Percentiles rank a stretch among this genome's conserved stretches.
Evolutionary conservation across 2,113 vertebrate genomes (phyloP).

Genomic region (Panurus biarmicus): DNA sequence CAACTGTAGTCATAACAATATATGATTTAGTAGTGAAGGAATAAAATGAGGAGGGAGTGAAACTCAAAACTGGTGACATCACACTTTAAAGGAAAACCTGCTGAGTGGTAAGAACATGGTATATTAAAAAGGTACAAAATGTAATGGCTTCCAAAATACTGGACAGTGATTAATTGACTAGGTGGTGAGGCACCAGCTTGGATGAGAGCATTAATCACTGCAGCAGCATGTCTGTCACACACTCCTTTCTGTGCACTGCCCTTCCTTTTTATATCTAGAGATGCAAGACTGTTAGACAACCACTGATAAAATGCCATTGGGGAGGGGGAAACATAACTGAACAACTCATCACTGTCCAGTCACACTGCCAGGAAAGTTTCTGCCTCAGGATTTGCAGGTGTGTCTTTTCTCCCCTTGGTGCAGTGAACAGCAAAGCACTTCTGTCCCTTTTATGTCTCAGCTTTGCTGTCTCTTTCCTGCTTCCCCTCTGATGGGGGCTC

Average conservation of each 20-base stretch:
- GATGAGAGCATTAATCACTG: constrained; percentile 63
- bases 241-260: constrained; percentile 21
- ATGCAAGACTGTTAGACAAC: constrained; percentile 14
- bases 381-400: neutral
- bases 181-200: neutral
- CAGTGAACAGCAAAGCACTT: neutral
- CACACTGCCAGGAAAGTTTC: neutral
- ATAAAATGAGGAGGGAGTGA: neutral
- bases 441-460: neutral
- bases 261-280: constrained; percentile 44
- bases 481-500: neutral
- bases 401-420: neutral
- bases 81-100: constrained; percentile 19
- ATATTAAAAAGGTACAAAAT: neutral
- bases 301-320: constrained; percentile 43
- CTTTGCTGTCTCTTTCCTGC: neutral
- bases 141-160: constrained; percentile 35
- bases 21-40: neutral
- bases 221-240: constrained; percentile 12
- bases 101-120: neutral
- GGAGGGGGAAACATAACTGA: neutral
- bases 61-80: neutral
- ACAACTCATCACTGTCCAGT: neutral
- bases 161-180: constrained; percentile 54
- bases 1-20: neutral